Evolutionary conservation across 92 coral and sea anemone species (phyloP), one percentile per base, ranked within the genome.

Genomic region (Diadumene lineata): DNA sequence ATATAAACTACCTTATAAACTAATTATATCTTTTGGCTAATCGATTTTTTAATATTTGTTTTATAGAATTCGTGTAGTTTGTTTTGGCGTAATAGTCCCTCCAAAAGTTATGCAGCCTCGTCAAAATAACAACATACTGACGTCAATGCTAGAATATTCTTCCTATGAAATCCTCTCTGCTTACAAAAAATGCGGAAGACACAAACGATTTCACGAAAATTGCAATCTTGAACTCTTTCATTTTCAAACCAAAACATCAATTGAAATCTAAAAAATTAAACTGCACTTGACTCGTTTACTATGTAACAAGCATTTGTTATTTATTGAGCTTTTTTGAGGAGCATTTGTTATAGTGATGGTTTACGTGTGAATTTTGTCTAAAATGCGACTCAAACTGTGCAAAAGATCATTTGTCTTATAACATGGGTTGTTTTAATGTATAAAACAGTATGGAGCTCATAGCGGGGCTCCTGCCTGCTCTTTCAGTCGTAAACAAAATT

Each of bases 141-240:
- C 68, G 68, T 62, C 68, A 62, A 23, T 62, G 1, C 68, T 62
- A 62, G 68, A 62, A 28, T 1, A 3, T 62, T 62, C 68, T 62
- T 31, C 43, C 2, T 53, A 13, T 16, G 21, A 53, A 53, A 53
- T 23, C 2, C 21, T 53, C 19, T 53, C 58, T 13, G 19, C 18
- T 9, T 53, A 13, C n/a, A 21, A 53, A 53, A 53, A 53, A 53
- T 6, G 24, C 58, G 24, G n/a, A 53, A 3, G 19, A 53, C 58
- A 53, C 10, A 53, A 53, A 16, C 24, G 19, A 9, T 2, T 16
- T 53, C 11, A 2, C 23, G 31, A 22, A 25, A 23, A 22, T 7
- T 58, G 7, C 26, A 9, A 1, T 3, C 8, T 9, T 53, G 18
- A 53, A 53, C 19, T 53, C 60, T 4, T 21, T 21, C 8, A 15